phyloP scores from a whole-genome alignment of 2,888 invertebrate genomes.

The Luperina testacea region DNA sequence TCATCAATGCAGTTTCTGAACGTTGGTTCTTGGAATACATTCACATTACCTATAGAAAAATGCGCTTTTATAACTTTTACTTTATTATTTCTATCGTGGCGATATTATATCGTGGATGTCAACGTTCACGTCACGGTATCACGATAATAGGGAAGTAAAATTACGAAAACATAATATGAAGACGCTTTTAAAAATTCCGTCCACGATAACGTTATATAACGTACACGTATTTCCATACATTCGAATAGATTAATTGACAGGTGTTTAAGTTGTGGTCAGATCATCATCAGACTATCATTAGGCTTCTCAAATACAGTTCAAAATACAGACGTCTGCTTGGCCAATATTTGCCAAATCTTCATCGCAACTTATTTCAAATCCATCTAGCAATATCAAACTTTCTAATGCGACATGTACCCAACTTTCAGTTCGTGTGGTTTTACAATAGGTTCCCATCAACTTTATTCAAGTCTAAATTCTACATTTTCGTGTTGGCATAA shows the following conservation, averaged over 20 bases:
- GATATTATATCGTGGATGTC: background rate
- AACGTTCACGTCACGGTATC: background rate
- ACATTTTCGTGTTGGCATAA: conserved; percentile 37
- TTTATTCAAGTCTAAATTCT: conserved; percentile 31
- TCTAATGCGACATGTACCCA: conserved; percentile 39
- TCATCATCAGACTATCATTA: conserved; percentile 5
- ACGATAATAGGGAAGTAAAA: background rate
- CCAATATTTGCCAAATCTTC: conserved; percentile 22
- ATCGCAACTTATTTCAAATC: conserved; percentile 32
- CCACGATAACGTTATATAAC: background rate
- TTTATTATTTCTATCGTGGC: background rate
- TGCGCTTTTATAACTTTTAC: background rate
- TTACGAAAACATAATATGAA: background rate
- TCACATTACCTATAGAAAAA: background rate
- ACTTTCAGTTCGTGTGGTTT: conserved; percentile 35
- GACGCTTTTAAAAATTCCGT: background rate
- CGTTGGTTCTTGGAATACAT: background rate
- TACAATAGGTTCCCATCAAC: conserved; percentile 24
- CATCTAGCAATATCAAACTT: conserved; percentile 36
- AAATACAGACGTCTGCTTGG: background rate
- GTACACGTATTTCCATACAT: background rate
- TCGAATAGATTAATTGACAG: background rate
- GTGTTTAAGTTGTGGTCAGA: background rate
- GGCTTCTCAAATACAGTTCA: background rate
- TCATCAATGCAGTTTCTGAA: conserved; percentile 7